Conservation (phyloP, 37 sponge, comb jelly and placozoan species). For the Eunapius fragilis region DNA sequence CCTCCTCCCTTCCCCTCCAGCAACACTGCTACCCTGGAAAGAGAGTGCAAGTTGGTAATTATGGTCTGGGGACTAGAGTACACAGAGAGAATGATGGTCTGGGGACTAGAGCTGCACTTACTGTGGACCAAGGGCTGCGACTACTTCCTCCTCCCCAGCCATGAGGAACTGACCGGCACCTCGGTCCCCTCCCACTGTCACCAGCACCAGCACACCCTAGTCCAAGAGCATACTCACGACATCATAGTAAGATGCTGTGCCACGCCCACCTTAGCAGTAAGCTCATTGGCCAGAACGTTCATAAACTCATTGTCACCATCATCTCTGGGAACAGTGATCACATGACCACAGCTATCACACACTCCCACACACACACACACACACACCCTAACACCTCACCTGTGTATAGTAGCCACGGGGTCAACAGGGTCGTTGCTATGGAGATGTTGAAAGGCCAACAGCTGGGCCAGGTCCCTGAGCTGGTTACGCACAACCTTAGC, state of each 20-base stretch:
- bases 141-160: slow-evolving; percentile 71
- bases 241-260: too few relatives aligned
- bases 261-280: slow-evolving; percentile 54
- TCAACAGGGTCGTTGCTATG: slow-evolving; percentile 26
- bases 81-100: neutral
- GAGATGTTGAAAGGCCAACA: slow-evolving; percentile 57
- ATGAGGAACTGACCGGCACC: slow-evolving; percentile 87
- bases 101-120: slow-evolving; percentile 26
- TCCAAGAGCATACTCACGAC: neutral
- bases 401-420: slow-evolving; percentile 52
- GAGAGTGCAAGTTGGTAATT: neutral
- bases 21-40: slow-evolving; percentile 67
- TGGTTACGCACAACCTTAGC: slow-evolving; percentile 45
- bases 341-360: neutral
- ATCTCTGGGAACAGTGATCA: slow-evolving; percentile 74
- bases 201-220: slow-evolving; percentile 67
- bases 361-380: neutral
- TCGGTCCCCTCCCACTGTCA: slow-evolving; percentile 80
- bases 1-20: slow-evolving; percentile 96
- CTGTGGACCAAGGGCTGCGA: slow-evolving; percentile 81
- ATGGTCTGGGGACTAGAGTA: neutral
- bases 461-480: slow-evolving; percentile 82
- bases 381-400: neutral
- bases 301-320: slow-evolving; percentile 93
- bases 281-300: slow-evolving; percentile 70